Evolutionary conservation across 1,140 invertebrate species (phyloP).

Genomic region (Trichonephila clavipes): DNA sequence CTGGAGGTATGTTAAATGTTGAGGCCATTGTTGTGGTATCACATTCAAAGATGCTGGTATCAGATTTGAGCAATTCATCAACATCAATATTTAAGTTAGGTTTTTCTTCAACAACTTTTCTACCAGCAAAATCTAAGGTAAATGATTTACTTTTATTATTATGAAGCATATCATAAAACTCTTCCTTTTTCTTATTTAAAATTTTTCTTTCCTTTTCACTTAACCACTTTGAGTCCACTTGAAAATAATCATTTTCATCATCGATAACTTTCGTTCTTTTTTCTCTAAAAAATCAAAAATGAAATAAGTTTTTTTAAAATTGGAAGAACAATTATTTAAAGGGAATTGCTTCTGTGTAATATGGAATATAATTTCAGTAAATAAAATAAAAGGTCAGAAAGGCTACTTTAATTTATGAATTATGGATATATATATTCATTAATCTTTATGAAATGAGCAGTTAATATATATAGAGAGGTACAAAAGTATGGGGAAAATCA

Average conservation of each 20-base stretch:
- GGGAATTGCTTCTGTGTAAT: too few relatives aligned
- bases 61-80: conserved; percentile 54
- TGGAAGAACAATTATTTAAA: too few relatives aligned
- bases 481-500: too few relatives aligned
- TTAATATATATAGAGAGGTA: too few relatives aligned
- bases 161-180: conserved; percentile 86
- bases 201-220: conserved; percentile 86
- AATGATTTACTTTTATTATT: conserved; percentile 85
- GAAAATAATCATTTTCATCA: conserved; percentile 97
- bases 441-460: too few relatives aligned
- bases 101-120: conserved; percentile 78
- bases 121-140: conserved; percentile 92
- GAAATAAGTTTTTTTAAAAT: too few relatives aligned
- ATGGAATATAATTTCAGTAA: too few relatives aligned
- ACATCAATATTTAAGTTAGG: conserved; percentile 58
- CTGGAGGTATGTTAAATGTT: neutral
- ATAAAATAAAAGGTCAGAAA: too few relatives aligned
- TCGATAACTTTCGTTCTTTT: conserved; percentile 94
- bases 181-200: conserved; percentile 87
- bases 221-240: conserved; percentile 90
- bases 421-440: too few relatives aligned
- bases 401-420: too few relatives aligned
- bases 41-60: conserved; percentile 71
- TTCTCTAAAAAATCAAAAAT: conserved; percentile 83
- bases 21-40: neutral